Conservation (phyloP, 2,797 vertebrate genomes). For the Mormyrops attenuatus region DNA sequence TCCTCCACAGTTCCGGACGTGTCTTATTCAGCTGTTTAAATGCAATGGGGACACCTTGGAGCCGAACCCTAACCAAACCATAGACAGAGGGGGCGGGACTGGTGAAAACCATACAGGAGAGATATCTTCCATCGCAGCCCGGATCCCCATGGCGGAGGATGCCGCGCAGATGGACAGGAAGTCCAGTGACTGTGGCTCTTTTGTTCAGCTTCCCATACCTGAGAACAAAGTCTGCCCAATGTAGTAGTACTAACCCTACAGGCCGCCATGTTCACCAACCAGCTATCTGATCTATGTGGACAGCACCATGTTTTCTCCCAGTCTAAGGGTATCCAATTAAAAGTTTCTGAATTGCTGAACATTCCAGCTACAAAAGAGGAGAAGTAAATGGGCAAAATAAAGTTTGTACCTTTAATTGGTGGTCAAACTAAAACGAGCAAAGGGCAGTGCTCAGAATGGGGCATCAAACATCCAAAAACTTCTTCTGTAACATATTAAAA, state of each 20-base stretch:
- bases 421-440: neutral
- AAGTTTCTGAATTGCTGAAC: neutral
- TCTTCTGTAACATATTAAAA: neutral
- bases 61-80: conserved; percentile 55
- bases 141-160: conserved; percentile 43
- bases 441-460: neutral
- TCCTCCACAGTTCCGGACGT: conserved; percentile 73
- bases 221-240: conserved; percentile 70
- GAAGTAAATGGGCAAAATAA: neutral
- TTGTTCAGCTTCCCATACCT: conserved; percentile 57
- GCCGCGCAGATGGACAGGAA: conserved; percentile 49
- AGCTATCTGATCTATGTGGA: conserved; percentile 31
- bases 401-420: conserved; percentile 5
- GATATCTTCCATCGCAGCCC: conserved; percentile 60
- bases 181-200: conserved; percentile 51
- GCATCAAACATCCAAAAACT: neutral
- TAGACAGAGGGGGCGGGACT: conserved; percentile 53
- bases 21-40: conserved; percentile 70
- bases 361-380: neutral
- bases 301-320: neutral
- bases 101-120: conserved; percentile 63
- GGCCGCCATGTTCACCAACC: neutral
- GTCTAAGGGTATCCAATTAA: neutral
- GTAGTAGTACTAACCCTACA: conserved; percentile 34
- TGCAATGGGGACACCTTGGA: conserved; percentile 51